Evolutionary conservation across 2,797 vertebrate genomes (phyloP).

Genomic region (Varecia variegata): DNA sequence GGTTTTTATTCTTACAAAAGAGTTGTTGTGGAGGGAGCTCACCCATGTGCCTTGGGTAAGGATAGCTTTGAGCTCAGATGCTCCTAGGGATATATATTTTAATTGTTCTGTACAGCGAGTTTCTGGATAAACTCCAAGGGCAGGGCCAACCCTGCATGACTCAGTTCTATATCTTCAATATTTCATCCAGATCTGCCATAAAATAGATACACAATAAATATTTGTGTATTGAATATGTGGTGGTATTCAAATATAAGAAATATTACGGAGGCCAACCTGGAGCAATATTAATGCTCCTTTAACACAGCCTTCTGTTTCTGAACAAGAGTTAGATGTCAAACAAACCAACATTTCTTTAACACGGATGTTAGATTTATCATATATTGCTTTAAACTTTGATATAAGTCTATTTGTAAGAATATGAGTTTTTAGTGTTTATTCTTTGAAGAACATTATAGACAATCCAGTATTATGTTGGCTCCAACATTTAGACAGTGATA

Average conservation of each 20-base stretch:
- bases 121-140: background rate
- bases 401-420: background rate
- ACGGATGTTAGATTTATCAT: background rate
- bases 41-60: background rate
- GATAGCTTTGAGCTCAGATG: background rate
- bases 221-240: background rate
- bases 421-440: background rate
- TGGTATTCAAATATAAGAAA: background rate
- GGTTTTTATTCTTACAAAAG: background rate
- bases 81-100: background rate
- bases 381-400: background rate
- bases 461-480: background rate
- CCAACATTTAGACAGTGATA: background rate
- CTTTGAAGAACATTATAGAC: background rate
- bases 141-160: background rate
- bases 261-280: background rate
- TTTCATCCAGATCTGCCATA: background rate
- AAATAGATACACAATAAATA: background rate
- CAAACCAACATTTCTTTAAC: background rate
- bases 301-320: background rate
- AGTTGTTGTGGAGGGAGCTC: background rate
- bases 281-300: background rate
- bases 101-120: background rate
- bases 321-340: constrained; percentile 1
- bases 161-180: background rate